phyloP scores from a whole-genome alignment of 2,888 invertebrate species.

The Zootermopsis nevadensis region DNA sequence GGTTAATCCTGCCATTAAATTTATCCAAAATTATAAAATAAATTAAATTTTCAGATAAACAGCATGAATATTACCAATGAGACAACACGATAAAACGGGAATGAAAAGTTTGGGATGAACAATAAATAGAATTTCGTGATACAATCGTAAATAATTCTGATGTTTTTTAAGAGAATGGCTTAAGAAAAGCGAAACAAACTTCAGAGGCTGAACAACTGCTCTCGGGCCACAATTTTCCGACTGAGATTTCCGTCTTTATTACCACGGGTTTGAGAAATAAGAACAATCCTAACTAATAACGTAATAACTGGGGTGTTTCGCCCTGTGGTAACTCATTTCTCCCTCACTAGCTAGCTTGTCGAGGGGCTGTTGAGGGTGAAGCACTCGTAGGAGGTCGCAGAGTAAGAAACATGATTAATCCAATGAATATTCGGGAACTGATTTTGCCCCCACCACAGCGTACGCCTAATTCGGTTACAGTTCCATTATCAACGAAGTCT shows the following conservation, averaged over 20 bases:
- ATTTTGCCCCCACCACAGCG: slow-evolving; percentile 17
- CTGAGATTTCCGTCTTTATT: background rate
- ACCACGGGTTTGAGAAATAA: background rate
- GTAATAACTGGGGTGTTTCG: slow-evolving; percentile 33
- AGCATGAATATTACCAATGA: no score
- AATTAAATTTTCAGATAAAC: no score
- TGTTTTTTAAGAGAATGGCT: no score
- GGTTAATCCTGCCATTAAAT: no score
- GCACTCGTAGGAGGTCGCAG: background rate
- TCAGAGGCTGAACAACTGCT: no score
- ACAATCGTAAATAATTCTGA: no score
- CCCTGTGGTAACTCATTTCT: slow-evolving; percentile 38
- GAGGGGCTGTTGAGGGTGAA: background rate
- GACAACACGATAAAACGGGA: no score
- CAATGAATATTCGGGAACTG: slow-evolving; percentile 41
- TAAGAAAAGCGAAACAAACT: no score
- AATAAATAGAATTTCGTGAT: no score
- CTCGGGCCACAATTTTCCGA: no score
- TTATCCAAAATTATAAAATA: no score
- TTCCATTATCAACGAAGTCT: background rate
- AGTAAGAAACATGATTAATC: slow-evolving; percentile 41
- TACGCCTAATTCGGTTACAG: slow-evolving; percentile 7
- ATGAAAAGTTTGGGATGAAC: no score
- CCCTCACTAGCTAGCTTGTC: slow-evolving; percentile 16
- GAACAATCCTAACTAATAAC: slow-evolving; percentile 28